A percentile compares a stretch with the other conserved stretches of the same genome.
phyloP scores from a whole-genome alignment of 2,113 vertebrate species.

The Ancistrus triradiatus region DNA sequence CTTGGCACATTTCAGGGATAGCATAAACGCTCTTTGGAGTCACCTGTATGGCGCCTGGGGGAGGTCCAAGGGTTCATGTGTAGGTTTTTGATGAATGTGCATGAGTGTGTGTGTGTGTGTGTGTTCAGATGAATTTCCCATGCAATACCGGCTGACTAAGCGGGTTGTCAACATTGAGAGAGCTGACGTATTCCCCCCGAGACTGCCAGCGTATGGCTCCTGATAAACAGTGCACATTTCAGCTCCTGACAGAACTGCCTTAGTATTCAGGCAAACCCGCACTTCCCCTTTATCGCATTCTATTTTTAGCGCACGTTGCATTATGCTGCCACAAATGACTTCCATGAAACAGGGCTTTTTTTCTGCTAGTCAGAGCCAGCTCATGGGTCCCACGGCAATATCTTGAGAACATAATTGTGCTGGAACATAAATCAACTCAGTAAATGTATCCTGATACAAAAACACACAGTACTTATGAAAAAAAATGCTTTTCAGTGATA shows the following conservation, averaged over 20 bases:
- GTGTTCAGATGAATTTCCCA: slow-evolving; percentile 35
- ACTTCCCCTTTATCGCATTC: slow-evolving; percentile 11
- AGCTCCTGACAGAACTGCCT: slow-evolving; percentile 36
- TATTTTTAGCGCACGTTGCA: slow-evolving; percentile 29
- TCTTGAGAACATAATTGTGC: too few species aligned
- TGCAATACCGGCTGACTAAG: slow-evolving; percentile 31
- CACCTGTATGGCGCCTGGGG: too few species aligned
- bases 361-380: slow-evolving; percentile 4
- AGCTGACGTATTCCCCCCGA: slow-evolving; percentile 26
- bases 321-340: slow-evolving; percentile 10
- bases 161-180: slow-evolving; percentile 24
- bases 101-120: background rate
- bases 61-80: too few species aligned
- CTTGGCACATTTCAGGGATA: too few species aligned
- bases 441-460: too few species aligned
- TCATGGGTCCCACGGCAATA: too few species aligned
- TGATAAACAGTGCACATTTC: slow-evolving; percentile 34
- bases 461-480: too few species aligned
- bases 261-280: slow-evolving; percentile 39
- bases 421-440: too few species aligned
- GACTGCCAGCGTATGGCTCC: slow-evolving; percentile 24
- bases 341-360: slow-evolving; percentile 11
- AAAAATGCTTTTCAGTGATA: too few species aligned
- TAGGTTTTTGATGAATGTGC: too few species aligned
- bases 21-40: background rate